Base-by-base conservation (phyloP, 2,113 vertebrate species). In the Acrocephalus kingi region DNA sequence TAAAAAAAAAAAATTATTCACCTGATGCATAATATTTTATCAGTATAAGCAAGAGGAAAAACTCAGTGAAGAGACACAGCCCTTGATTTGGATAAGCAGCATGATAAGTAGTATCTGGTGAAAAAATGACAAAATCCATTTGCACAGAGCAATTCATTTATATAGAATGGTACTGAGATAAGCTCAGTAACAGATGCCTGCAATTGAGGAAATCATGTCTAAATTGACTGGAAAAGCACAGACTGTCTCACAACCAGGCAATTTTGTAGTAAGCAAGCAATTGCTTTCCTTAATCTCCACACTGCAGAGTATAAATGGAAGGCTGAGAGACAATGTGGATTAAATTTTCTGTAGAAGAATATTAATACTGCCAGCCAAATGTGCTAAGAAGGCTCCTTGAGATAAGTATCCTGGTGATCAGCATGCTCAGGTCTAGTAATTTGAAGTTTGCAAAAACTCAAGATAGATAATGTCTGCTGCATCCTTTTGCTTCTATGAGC, bases 91-190 rank as follows among this genome's bases (percentile, higher is more conserved):
- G 58, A 49, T 89, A 75, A 82, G 71, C 61, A 78, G 56, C 11
- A 18, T 75, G 71, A 87, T 68, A 62, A 51, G 59, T 33, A 28
- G 24, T 22, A 64, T 72, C 64, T 78, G 56, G 69, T 76, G 61
- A 87, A 84, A 84, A 93, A 87, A n/a, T 82, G 35, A 90, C 95
- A 89, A 95, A 94, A 91, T 37, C 54, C 16, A 56, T 91, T 96
- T 94, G 37, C 58, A 27, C 27, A 49, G 33, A 93, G 71, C 71
- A 79, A 31, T 93, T 91, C 10, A 68, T 87, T 94, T 93, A 25
- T 43, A 15, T 22, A 58, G 39, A 41, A 28, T 85, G 41, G 19
- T 79, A 37, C 62, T 7, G 66, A 90, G 49, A 68, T 56, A 54
- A 79, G 22, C 62, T 85, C 37, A 68, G 3, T 64, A 72, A 82